Conservation (phyloP, 2,797 vertebrate species). For the Crax fasciolata region DNA sequence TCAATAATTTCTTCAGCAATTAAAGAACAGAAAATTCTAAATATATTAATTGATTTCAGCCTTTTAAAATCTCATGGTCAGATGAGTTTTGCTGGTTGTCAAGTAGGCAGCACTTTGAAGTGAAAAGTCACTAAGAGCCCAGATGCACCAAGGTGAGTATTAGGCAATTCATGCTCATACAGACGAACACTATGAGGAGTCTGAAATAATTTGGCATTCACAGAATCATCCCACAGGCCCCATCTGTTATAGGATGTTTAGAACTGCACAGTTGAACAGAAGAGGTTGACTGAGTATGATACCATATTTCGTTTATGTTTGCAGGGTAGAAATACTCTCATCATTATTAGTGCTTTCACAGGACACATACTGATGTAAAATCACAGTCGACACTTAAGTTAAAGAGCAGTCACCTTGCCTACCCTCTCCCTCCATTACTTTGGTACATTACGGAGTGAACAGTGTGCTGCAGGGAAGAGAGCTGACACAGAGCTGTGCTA, state of each 20-base stretch:
- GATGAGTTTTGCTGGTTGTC: background rate
- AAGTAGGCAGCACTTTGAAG: background rate
- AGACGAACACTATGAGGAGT: background rate
- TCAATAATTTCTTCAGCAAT: background rate
- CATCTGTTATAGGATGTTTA: background rate
- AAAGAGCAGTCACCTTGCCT: background rate
- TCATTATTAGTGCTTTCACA: background rate
- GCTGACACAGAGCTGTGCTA: background rate
- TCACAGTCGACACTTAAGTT: background rate
- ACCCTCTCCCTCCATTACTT: background rate
- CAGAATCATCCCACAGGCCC: background rate
- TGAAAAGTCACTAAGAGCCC: background rate
- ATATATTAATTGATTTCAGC: background rate
- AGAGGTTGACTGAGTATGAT: background rate
- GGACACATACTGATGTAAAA: slow-evolving; percentile 6
- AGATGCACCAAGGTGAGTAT: background rate
- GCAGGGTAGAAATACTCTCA: background rate
- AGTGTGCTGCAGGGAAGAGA: background rate
- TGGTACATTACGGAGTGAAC: background rate
- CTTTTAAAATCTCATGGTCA: background rate
- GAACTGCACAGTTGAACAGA: background rate
- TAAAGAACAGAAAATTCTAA: slow-evolving; percentile 5
- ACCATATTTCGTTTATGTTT: background rate
- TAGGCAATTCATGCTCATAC: background rate
- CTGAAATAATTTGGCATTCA: background rate